Conservation (phyloP, 2,888 invertebrate genomes). For the Netelia inedita region DNA sequence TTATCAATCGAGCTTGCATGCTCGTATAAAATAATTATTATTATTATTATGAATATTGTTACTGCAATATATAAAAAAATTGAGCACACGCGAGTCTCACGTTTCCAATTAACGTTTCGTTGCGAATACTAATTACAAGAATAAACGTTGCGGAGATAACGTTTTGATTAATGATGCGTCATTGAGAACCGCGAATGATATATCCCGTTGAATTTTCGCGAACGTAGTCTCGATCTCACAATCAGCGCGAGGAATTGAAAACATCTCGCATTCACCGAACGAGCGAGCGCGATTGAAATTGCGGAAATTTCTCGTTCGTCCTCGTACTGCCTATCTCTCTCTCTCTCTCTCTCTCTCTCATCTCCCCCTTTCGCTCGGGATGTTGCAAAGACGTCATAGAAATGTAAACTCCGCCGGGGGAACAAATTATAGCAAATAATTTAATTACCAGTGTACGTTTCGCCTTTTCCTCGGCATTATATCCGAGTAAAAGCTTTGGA, state of each 20-base stretch:
- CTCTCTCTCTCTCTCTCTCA: too few relatives aligned
- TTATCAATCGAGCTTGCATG: neutral
- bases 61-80: neutral
- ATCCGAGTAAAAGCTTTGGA: conserved; percentile 10
- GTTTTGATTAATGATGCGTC: conserved; percentile 10
- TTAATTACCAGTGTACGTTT: neutral
- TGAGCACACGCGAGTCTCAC: neutral
- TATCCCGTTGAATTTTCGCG: neutral
- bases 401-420: neutral
- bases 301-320: neutral
- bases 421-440: conserved; percentile 17
- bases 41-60: neutral
- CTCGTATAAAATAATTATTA: neutral
- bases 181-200: neutral
- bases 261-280: neutral
- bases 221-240: neutral
- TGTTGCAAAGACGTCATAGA: conserved; percentile 3
- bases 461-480: neutral
- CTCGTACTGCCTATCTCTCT: too few relatives aligned
- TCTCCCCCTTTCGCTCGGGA: too few relatives aligned
- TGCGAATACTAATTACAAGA: conserved; percentile 19
- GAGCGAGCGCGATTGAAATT: neutral
- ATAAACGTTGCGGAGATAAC: conserved; percentile 9
- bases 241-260: neutral
- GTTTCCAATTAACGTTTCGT: conserved; percentile 32